phyloP scores from a whole-genome alignment of 64 coral and sea anemone species.

The Anthopleura sola region DNA sequence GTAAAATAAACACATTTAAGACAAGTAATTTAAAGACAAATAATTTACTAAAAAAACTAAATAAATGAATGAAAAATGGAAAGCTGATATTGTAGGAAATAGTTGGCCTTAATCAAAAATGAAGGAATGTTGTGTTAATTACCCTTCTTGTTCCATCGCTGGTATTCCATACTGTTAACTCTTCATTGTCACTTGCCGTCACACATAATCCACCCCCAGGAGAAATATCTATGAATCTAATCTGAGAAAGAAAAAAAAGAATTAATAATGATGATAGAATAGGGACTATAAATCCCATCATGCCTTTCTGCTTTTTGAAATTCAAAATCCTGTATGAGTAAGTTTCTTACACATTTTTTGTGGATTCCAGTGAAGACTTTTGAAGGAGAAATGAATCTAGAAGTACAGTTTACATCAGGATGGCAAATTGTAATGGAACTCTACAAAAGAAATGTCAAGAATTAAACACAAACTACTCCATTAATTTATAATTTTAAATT shows the following conservation, averaged over 20 bases:
- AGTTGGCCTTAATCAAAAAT: too few relatives aligned
- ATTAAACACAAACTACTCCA: not conserved
- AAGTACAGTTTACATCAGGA: constrained; percentile 44
- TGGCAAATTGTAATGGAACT: constrained; percentile 50
- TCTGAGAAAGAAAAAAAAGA: constrained; percentile 25
- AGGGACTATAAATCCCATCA: not conserved
- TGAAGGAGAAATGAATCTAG: constrained; percentile 82
- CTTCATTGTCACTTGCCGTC: constrained; percentile 66
- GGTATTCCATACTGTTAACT: constrained; percentile 78
- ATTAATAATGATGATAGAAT: not conserved
- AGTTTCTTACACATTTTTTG: constrained; percentile 84
- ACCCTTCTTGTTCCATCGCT: constrained; percentile 71
- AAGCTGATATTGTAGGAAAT: too few relatives aligned
- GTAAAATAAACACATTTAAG: not conserved
- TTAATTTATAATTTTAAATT: not conserved
- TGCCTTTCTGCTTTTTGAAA: not conserved
- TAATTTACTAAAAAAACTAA: not conserved
- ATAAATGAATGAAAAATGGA: not conserved
- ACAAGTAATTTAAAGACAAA: not conserved
- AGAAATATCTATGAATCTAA: constrained; percentile 80
- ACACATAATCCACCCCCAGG: constrained; percentile 79
- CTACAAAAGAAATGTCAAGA: constrained; percentile 36
- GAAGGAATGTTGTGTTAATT: not conserved
- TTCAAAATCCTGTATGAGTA: not conserved
- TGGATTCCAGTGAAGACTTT: constrained; percentile 65